These are phyloP conservation scores for Lumbricus terrestris DNA, from an alignment of 2,888 invertebrate species.

Conservation along the genomic window DNA sequence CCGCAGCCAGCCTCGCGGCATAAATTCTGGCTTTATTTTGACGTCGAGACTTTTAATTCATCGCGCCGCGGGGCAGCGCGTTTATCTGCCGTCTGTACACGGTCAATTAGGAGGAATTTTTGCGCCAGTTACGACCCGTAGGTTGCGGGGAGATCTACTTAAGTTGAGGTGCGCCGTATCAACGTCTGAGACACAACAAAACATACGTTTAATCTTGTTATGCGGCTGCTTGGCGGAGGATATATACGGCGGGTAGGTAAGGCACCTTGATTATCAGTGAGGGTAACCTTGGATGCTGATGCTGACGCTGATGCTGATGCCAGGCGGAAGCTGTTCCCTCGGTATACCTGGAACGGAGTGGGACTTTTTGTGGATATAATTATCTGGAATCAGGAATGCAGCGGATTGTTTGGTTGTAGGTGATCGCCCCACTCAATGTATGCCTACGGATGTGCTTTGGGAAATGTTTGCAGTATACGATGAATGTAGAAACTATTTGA, in stretches of 20 bases:
- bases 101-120: not conserved
- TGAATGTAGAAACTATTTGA: too few relatives aligned
- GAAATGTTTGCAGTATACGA: too few relatives aligned
- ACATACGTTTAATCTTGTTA: not conserved
- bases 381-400: not conserved
- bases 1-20: not conserved
- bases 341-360: not conserved
- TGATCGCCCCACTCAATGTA: not conserved
- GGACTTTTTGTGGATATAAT: not conserved
- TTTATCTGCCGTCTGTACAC: not conserved
- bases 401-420: not conserved
- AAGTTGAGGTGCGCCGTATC: not conserved
- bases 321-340: not conserved
- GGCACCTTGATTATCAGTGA: not conserved
- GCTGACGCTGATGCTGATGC: not conserved
- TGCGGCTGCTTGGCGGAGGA: not conserved
- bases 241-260: not conserved
- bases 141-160: not conserved
- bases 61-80: not conserved
- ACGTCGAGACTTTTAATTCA: not conserved
- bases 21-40: conserved; percentile 10
- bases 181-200: not conserved
- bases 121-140: not conserved
- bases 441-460: too few relatives aligned
- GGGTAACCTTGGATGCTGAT: not conserved